phyloP scores from a whole-genome alignment of 2,888 invertebrate species.

The Aleiodes leptofemur region DNA sequence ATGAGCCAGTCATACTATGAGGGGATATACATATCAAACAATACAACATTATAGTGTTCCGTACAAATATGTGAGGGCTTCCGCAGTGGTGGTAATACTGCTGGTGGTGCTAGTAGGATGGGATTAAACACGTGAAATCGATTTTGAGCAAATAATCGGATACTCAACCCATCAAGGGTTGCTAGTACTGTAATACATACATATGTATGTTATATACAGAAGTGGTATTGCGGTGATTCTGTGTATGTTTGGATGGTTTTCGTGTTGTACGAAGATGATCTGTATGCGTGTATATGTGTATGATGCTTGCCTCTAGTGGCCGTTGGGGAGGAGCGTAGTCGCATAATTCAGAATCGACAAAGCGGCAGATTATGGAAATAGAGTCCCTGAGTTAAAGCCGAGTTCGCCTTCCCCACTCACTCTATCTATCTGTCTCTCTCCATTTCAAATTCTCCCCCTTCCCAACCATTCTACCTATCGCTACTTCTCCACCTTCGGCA shows the following conservation, averaged over 20 bases:
- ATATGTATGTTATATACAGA: background rate
- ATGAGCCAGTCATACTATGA: constrained; percentile 23
- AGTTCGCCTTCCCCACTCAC: constrained; percentile 55
- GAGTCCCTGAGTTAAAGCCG: constrained; percentile 71
- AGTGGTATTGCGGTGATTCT: constrained; percentile 25
- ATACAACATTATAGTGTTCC: constrained; percentile 34
- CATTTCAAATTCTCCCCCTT: constrained; percentile 48
- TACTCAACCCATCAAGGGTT: constrained; percentile 59
- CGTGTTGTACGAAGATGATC: constrained; percentile 49
- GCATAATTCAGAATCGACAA: constrained; percentile 75
- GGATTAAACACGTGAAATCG: constrained; percentile 73
- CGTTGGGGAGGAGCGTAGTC: constrained; percentile 62
- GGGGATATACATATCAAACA: constrained; percentile 15
- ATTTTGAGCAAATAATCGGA: constrained; percentile 75
- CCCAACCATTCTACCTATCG: constrained; percentile 13
- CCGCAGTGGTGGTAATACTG: background rate
- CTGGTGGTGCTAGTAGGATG: constrained; percentile 47
- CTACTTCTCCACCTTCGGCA: constrained; percentile 39
- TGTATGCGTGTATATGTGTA: constrained; percentile 1
- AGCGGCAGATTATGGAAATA: constrained; percentile 75
- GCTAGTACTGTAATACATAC: constrained; percentile 20
- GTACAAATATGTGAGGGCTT: constrained; percentile 58
- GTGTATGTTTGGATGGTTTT: constrained; percentile 39
- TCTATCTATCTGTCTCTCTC: constrained; percentile 52
- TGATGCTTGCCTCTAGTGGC: constrained; percentile 36